Percentiles rank a stretch among this genome's conserved stretches.
Evolutionary conservation across 2,888 invertebrate genomes (phyloP).

Genomic region (Bombylius major): DNA sequence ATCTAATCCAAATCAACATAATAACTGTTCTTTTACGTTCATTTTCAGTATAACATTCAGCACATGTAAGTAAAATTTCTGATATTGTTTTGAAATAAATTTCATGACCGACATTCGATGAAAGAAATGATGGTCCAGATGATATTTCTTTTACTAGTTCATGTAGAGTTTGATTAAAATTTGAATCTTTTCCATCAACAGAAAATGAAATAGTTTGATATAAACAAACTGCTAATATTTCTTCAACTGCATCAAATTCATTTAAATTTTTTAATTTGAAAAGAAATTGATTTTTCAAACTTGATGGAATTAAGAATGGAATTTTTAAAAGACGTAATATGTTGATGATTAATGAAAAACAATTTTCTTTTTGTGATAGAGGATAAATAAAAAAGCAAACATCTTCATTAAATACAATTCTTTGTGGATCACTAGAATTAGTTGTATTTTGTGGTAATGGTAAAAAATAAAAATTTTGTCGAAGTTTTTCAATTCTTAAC

Average conservation of each 20-base stretch:
- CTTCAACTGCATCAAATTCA: conserved; percentile 40
- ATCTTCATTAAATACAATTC: conserved; percentile 50
- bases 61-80: conserved; percentile 40
- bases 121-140: conserved; percentile 47
- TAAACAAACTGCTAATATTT: conserved; percentile 35
- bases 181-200: neutral
- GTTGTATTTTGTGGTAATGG: conserved; percentile 39
- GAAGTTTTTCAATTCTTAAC: conserved; percentile 59
- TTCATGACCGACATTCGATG: conserved; percentile 47
- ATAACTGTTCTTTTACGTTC: conserved; percentile 40
- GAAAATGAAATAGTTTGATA: conserved; percentile 3
- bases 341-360: conserved; percentile 46
- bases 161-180: conserved; percentile 21
- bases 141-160: conserved; percentile 39
- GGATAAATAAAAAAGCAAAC: conserved; percentile 58
- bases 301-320: conserved; percentile 42
- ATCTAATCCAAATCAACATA: conserved; percentile 50
- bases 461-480: conserved; percentile 60
- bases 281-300: conserved; percentile 34
- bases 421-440: conserved; percentile 48
- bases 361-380: conserved; percentile 43
- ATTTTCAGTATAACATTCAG: conserved; percentile 37
- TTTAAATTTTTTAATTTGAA: conserved; percentile 25
- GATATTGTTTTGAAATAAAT: conserved; percentile 44
- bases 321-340: conserved; percentile 44